Evolutionary conservation across 1,140 invertebrate genomes (phyloP), one percentile per base, ranked within the genome.

Genomic region (Drosophila lacteicornis): DNA sequence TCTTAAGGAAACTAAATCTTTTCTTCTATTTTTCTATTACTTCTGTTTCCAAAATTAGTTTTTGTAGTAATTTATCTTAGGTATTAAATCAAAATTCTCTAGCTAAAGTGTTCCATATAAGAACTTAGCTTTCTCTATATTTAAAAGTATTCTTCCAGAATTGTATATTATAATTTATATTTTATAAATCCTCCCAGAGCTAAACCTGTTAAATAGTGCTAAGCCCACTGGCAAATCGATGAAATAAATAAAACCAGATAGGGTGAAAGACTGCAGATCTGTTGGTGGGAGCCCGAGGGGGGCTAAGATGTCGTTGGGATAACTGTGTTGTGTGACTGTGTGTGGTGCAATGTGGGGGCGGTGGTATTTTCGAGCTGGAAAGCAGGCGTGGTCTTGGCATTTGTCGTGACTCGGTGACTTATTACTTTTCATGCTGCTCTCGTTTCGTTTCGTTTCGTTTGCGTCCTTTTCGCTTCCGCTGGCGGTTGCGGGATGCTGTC

Each of bases 331-430:
- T 9, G 11, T 38, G 17, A 19, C 17, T 9, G 30, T 33, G 40
- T 42, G 15, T 42, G 40, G 15, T 53, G 50, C 50, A 38, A 55
- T 17, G 27, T 38, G 46, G 22, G 42, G 22, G 42, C 3, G 22
- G 19, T 33, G 56, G 57, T 11, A n/a, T 40, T 13, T 40, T 40
- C 38, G 12, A 40, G 38, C 38, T 0, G 53, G 53, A 38, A 22
- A 15, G 13, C 19, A 22, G 53, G 12, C 47, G 42, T 47, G 70
- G 79, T 40, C 58, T 47, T 80, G 83, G 84, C 76, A 63, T 77
- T 78, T 80, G 77, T 68, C 74, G 81, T 85, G 84, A 88, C 80
- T 88, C 69, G 67, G 63, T 91, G 86, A 90, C 86, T 90, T 90
- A 90, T 90, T 91, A 91, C 81, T 82, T 91, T 81, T 79, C 68